Evolutionary conservation across 2,888 invertebrate genomes (phyloP), one percentile per base, ranked within the genome.

Genomic region (Ethmia dodecea): DNA sequence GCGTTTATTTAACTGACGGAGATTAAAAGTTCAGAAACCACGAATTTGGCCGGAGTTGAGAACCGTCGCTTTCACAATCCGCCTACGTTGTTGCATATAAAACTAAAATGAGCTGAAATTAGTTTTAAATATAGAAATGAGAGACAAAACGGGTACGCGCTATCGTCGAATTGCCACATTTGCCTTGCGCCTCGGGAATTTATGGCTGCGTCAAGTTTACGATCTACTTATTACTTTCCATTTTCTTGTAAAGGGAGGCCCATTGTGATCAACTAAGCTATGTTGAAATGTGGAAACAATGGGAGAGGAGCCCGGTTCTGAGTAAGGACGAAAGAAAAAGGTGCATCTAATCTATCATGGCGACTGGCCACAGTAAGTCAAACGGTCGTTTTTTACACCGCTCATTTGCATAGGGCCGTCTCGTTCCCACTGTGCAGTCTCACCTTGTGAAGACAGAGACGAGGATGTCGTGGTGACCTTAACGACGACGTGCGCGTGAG

Each of bases 301-400:
- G 52, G 66, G 43, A 16, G 22, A 31, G 50, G 50, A 45, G 62
- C 45, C 52, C 52, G 56, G 52, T 69, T 73, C 62, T 60, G 60
- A 50, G 62, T 62, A 68, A 70, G 69, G 52, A 55, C 60, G 53
- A 59, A 49, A 36, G 47, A 46, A 43, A 35, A 15, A 70, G 72
- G 72, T 80, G 79, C 76, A 79, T 78, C 77, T 65, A 79, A 80
- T 83, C 80, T 78, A 79, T 79, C 74, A 76, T 60, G 45, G 45
- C 57, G 63, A 66, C 58, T 69, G 60, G 65, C 67, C 62, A 64
- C 70, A 64, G 60, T 72, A 59, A 73, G 60, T 69, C 62, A 59
- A 66, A 68, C 63, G 65, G 56, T 64, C 61, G 53, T 60, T 72
- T 79, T 76, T 74, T 67, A 60, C 49, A 42, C 47, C 48, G 45